Conservation (phyloP, 2,797 vertebrate genomes). For the Hemitrygon akajei region DNA sequence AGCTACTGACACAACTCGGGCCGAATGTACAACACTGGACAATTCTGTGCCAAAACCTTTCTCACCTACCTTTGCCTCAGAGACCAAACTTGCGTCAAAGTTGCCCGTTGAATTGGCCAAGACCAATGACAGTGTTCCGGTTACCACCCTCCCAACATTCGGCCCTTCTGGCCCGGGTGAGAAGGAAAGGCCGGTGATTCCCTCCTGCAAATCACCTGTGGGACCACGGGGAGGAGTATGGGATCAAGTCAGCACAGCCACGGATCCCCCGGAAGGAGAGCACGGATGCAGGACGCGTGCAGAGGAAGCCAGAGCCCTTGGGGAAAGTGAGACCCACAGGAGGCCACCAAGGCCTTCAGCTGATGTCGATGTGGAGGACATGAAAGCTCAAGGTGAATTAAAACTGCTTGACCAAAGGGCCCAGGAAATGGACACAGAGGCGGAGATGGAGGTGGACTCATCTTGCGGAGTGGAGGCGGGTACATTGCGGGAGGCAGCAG, state of each 20-base stretch:
- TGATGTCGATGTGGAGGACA: neutral
- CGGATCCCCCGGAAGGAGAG: neutral
- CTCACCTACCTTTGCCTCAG: neutral
- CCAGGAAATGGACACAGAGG: neutral
- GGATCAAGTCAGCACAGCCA: neutral
- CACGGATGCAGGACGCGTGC: neutral
- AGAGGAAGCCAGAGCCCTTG: neutral
- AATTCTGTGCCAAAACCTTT: neutral
- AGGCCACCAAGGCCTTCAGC: neutral
- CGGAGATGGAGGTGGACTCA: no score
- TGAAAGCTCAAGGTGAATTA: neutral
- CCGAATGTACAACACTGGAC: neutral
- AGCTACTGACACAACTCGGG: neutral
- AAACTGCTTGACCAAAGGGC: neutral
- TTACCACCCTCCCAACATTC: rapidly evolving
- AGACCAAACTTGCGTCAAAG: neutral
- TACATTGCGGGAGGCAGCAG: no score
- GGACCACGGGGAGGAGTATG: neutral
- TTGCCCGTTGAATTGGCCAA: neutral
- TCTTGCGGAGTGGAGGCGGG: no score
- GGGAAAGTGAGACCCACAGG: neutral
- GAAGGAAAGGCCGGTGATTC: neutral
- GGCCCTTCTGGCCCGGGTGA: neutral
- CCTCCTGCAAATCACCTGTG: neutral
- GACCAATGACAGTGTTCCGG: neutral